phyloP scores from a whole-genome alignment of 2,888 invertebrate species.

The Caenorhabditis panamensis region DNA sequence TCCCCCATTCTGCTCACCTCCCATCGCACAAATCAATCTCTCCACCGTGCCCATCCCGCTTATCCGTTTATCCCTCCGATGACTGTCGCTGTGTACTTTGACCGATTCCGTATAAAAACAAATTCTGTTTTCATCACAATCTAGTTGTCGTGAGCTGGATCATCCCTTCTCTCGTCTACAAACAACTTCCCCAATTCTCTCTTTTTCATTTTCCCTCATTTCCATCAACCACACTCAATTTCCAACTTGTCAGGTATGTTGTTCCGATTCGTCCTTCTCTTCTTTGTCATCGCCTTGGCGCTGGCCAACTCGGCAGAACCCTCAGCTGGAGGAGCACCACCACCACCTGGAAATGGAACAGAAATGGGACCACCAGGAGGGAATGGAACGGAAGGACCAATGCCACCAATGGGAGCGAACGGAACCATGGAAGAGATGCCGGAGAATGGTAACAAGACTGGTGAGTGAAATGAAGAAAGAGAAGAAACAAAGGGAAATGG shows the following conservation, averaged over 20 bases:
- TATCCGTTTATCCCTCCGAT: constrained; percentile 13
- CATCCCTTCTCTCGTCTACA: background rate
- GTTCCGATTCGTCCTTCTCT: constrained; percentile 22
- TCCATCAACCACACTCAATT: background rate
- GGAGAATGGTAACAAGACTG: constrained; percentile 48
- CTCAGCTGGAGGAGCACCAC: constrained; percentile 7
- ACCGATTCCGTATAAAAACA: constrained; percentile 23
- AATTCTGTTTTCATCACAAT: constrained; percentile 2
- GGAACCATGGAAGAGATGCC: constrained; percentile 31
- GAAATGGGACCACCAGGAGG: constrained; percentile 15
- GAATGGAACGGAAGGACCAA: constrained; percentile 36
- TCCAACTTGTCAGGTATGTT: constrained; percentile 15
- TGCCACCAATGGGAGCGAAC: constrained; percentile 32
- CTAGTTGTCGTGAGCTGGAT: constrained; percentile 17
- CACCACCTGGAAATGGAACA: constrained; percentile 36
- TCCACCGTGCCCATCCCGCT: no score
- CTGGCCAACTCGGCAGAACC: background rate
- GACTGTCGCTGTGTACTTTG: constrained; percentile 47
- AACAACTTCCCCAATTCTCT: background rate
- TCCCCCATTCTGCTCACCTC: background rate
- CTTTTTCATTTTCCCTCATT: background rate
- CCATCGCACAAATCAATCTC: background rate
- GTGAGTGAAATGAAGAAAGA: constrained; percentile 16
- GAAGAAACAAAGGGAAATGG: no score
- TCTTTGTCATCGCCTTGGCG: constrained; percentile 15